Percentiles rank a stretch among this genome's conserved stretches.
These are phyloP conservation scores for Catocala nupta DNA, from an alignment of 2,888 invertebrate species.

Conservation along the genomic window DNA sequence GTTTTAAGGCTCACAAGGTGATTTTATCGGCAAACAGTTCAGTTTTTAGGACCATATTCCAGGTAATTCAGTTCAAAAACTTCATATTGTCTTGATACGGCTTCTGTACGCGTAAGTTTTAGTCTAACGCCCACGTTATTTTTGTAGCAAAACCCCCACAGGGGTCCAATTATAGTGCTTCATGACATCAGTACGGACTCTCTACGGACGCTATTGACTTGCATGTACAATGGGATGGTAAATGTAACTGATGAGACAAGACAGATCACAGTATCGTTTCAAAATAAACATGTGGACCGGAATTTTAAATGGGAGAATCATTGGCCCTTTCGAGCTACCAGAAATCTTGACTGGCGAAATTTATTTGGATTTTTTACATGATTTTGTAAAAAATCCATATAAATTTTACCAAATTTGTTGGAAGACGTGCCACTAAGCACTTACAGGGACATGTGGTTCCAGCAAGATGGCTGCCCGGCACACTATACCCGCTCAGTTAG, in stretches of 20 bases:
- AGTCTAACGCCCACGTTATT: constrained; percentile 73
- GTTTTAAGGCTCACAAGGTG: constrained; percentile 90
- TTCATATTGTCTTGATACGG: constrained; percentile 22
- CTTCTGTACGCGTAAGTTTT: constrained; percentile 39
- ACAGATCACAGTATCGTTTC: too few relatives aligned
- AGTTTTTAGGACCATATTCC: constrained; percentile 89
- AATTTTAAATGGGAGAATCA: too few relatives aligned
- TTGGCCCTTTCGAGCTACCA: too few relatives aligned
- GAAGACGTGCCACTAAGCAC: too few relatives aligned
- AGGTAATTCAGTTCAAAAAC: constrained; percentile 70
- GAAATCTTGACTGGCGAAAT: too few relatives aligned
- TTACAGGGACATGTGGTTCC: too few relatives aligned
- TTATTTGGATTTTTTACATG: too few relatives aligned
- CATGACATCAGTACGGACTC: constrained; percentile 91
- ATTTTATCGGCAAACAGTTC: constrained; percentile 90
- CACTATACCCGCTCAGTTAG: too few relatives aligned
- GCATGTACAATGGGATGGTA: constrained; percentile 92
- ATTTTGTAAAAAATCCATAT: too few relatives aligned
- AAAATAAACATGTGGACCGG: too few relatives aligned
- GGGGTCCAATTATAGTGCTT: constrained; percentile 91
- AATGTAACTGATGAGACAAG: constrained; percentile 92
- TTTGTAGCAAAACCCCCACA: constrained; percentile 91
- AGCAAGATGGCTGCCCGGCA: too few relatives aligned
- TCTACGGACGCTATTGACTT: constrained; percentile 89
- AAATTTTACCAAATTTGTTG: too few relatives aligned